Evolutionary conservation across 1,140 invertebrate genomes (phyloP).

Genomic region (Drosophila busckii): DNA sequence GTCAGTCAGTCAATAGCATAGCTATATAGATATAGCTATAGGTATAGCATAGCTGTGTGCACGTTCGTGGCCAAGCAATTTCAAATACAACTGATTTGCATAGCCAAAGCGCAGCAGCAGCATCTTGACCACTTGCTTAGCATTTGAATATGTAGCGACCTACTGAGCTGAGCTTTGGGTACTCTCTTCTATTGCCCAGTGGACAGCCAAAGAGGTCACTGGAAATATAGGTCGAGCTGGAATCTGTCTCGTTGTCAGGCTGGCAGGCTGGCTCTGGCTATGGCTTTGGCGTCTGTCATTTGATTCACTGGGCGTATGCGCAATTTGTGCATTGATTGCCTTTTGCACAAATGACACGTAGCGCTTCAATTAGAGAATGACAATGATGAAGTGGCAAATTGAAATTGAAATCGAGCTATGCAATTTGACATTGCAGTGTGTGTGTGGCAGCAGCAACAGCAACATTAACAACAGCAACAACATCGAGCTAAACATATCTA

Average conservation of each 20-base stretch:
- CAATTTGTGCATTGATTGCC: slow-evolving; percentile 26
- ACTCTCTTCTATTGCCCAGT: neutral
- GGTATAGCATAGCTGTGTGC: slow-evolving; percentile 16
- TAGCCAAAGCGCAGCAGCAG: slow-evolving; percentile 1
- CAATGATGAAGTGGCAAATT: slow-evolving; percentile 7
- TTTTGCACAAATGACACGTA: slow-evolving; percentile 35
- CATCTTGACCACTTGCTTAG: slow-evolving; percentile 28
- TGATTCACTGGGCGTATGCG: slow-evolving; percentile 46
- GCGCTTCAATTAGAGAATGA: slow-evolving; percentile 13
- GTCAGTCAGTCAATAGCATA: slow-evolving; percentile 47
- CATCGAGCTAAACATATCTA: slow-evolving; percentile 5
- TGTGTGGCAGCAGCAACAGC: too few relatives aligned
- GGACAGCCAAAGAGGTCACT: slow-evolving; percentile 30
- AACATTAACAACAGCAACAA: too few relatives aligned
- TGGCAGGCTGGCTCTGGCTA: neutral
- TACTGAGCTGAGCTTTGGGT: slow-evolving; percentile 6
- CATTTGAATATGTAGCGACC: slow-evolving; percentile 36
- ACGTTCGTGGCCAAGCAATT: slow-evolving; percentile 12
- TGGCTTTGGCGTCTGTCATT: neutral
- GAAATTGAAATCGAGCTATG: slow-evolving; percentile 4
- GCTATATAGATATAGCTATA: slow-evolving; percentile 4
- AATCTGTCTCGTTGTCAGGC: slow-evolving; percentile 31
- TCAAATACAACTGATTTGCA: neutral
- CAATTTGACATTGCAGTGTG: slow-evolving; percentile 1
- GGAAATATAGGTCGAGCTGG: slow-evolving; percentile 46